Conservation (phyloP, 2,113 vertebrate species). For the Pteronura brasiliensis region DNA sequence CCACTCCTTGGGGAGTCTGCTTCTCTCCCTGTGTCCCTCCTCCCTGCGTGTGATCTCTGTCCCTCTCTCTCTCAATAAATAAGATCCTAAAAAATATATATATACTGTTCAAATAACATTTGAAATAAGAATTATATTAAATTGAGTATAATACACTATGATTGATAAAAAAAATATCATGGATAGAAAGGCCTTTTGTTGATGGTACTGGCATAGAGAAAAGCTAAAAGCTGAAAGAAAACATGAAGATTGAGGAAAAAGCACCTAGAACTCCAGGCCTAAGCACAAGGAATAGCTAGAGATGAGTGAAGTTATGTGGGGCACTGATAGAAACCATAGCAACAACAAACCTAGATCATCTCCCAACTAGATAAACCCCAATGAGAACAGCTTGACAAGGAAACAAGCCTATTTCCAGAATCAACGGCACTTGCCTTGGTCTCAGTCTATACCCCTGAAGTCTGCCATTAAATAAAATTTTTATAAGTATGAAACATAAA, state of each 20-base stretch:
- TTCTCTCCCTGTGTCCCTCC: too few species aligned
- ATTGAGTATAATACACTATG: not conserved
- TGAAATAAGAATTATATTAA: not conserved
- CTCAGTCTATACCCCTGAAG: not conserved
- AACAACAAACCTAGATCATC: not conserved
- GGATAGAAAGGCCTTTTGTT: not conserved
- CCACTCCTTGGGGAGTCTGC: too few species aligned
- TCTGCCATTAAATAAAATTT: not conserved
- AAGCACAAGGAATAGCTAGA: not conserved
- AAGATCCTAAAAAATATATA: too few species aligned
- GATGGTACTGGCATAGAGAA: not conserved
- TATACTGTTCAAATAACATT: not conserved
- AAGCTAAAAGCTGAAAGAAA: not conserved
- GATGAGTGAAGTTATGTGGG: not conserved
- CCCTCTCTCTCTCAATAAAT: too few species aligned
- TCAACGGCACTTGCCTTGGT: not conserved
- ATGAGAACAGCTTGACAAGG: not conserved
- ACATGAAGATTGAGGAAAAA: not conserved
- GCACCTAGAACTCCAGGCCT: not conserved
- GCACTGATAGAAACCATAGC: not conserved
- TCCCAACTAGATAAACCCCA: not conserved
- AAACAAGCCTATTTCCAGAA: not conserved
- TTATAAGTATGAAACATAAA: not conserved
- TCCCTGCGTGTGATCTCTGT: accelerated
- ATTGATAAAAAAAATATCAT: not conserved